Conservation (phyloP, 2,888 invertebrate genomes). For the Leucoptera coffeella region DNA sequence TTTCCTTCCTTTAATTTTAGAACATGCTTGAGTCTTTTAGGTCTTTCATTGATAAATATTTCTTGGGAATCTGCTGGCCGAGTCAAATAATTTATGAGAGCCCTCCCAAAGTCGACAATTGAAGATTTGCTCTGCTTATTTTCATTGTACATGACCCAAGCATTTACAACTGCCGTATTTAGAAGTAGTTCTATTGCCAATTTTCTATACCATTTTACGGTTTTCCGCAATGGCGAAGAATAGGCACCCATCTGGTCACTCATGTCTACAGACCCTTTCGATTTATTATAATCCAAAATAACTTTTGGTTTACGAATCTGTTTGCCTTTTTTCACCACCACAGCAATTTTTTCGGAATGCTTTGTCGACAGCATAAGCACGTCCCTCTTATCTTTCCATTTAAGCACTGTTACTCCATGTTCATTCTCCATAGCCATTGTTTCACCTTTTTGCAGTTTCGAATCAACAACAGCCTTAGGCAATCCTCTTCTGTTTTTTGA, state of each 20-base stretch:
- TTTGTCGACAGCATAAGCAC: constrained; percentile 14
- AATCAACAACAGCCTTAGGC: constrained; percentile 12
- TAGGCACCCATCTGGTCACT: constrained; percentile 14
- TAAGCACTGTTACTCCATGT: constrained; percentile 2
- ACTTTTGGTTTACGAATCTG: constrained; percentile 10
- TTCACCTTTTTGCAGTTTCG: constrained; percentile 12
- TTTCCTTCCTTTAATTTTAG: constrained; percentile 11
- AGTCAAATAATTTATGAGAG: constrained; percentile 8
- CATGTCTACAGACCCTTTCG: constrained; percentile 14
- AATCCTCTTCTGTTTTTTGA: too few relatives aligned
- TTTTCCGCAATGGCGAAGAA: too few relatives aligned
- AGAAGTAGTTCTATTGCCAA: constrained; percentile 12
- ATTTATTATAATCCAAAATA: constrained; percentile 13
- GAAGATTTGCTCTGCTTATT: constrained; percentile 8
- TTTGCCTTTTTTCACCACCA: constrained; percentile 9
- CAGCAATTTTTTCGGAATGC: constrained; percentile 10
- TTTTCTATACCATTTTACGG: constrained; percentile 17
- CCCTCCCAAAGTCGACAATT: constrained; percentile 8
- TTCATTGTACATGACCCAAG: constrained; percentile 9
- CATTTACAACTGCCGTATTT: constrained; percentile 12
- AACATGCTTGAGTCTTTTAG: constrained; percentile 11
- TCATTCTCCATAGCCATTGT: constrained; percentile 6
- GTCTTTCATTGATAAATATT: constrained; percentile 10
- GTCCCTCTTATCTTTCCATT: constrained; percentile 11
- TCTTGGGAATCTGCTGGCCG: constrained; percentile 10